Percentiles rank a stretch among this genome's conserved stretches.
Evolutionary conservation across 2,113 vertebrate genomes (phyloP).

Genomic region (Apus apus): DNA sequence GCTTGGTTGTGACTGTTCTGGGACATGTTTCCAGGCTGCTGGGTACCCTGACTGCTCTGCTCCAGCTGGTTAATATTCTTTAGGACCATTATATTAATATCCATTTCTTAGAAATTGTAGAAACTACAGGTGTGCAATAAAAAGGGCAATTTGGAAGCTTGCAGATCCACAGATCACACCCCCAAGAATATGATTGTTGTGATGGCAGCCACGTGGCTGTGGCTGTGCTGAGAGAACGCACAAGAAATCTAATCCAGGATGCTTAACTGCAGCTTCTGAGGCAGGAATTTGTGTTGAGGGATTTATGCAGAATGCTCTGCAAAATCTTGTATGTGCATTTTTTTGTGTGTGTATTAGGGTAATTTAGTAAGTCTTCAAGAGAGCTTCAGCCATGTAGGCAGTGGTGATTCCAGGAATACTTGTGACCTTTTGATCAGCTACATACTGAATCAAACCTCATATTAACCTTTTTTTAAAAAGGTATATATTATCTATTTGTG

Average conservation of each 20-base stretch:
- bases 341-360: not conserved
- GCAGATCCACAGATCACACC: not conserved
- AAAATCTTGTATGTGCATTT: not conserved
- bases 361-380: not conserved
- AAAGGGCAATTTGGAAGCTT: slow-evolving; percentile 15
- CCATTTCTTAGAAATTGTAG: slow-evolving; percentile 18
- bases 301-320: not conserved
- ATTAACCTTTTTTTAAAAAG: not conserved
- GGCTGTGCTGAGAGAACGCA: not conserved
- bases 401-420: not conserved
- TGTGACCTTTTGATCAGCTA: too few relatives aligned
- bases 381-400: not conserved
- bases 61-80: slow-evolving; percentile 2
- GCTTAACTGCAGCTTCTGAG: not conserved
- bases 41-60: slow-evolving; percentile 13
- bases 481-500: not conserved
- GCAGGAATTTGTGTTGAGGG: not conserved
- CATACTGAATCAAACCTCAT: not conserved
- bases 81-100: not conserved
- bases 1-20: not conserved
- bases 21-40: not conserved
- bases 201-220: not conserved
- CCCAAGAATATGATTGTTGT: not conserved
- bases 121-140: slow-evolving; percentile 24
- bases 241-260: not conserved